Evolutionary conservation across 1,140 invertebrate genomes (phyloP).

Genomic region (Drosophila biarmipes): DNA sequence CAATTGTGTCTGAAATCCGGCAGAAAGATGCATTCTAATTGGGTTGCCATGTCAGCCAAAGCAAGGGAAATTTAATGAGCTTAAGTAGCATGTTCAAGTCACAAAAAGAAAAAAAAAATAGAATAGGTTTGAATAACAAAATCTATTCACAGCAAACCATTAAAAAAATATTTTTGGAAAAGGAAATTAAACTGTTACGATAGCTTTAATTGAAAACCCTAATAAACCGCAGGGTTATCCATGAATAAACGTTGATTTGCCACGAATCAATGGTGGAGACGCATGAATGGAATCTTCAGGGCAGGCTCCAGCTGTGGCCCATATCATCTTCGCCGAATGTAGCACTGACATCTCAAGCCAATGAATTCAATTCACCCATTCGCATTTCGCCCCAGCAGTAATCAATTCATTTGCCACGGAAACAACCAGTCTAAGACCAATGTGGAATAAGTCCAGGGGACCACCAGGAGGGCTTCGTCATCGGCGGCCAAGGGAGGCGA

Average conservation of each 20-base stretch:
- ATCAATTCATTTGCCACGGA: conserved; percentile 37
- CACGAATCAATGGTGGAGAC: background rate
- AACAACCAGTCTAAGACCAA: conserved; percentile 23
- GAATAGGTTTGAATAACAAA: background rate
- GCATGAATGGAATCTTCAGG: conserved; percentile 15
- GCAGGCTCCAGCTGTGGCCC: conserved; percentile 19
- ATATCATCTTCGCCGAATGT: conserved; percentile 5
- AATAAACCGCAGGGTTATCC: background rate
- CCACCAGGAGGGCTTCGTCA: conserved; percentile 59
- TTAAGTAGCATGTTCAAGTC: background rate
- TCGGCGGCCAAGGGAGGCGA: conserved; percentile 12
- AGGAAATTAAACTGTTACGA: background rate
- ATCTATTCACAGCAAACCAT: background rate
- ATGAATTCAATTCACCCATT: conserved; percentile 31
- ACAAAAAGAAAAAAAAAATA: background rate
- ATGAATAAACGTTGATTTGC: conserved; percentile 20
- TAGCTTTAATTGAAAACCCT: conserved; percentile 1
- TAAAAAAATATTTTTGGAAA: background rate
- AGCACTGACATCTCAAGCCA: conserved; percentile 10
- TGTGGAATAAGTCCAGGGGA: conserved; percentile 30
- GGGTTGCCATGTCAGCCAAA: background rate
- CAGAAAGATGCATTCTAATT: conserved; percentile 30
- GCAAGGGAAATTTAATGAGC: background rate
- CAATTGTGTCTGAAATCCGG: conserved; percentile 21
- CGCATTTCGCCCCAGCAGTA: background rate